Conservation (phyloP, 2,888 invertebrate species). For the Drosophila yooni region DNA sequence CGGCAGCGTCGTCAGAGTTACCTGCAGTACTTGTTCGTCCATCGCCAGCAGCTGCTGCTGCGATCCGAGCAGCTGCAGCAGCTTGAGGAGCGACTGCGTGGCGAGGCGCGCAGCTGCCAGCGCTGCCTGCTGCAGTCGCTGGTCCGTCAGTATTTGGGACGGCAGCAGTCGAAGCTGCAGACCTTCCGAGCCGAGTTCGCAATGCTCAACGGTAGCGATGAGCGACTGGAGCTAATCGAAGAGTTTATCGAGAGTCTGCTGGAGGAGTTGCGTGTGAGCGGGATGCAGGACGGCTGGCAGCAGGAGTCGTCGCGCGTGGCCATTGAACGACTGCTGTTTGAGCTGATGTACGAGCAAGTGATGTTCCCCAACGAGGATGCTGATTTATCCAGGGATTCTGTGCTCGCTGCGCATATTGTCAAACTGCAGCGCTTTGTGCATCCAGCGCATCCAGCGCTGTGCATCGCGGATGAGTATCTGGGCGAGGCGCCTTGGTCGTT, state of each 20-base stretch:
- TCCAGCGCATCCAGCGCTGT: slow-evolving; percentile 92
- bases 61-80: slow-evolving; percentile 90
- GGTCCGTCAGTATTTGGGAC: slow-evolving; percentile 92
- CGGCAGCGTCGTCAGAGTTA: slow-evolving; percentile 92
- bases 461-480: slow-evolving; percentile 92
- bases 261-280: slow-evolving; percentile 89
- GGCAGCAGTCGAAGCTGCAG: slow-evolving; percentile 89
- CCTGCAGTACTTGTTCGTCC: slow-evolving; percentile 92
- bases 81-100: slow-evolving; percentile 87
- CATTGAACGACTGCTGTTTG: slow-evolving; percentile 96
- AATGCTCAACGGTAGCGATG: slow-evolving; percentile 92
- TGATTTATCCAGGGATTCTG: slow-evolving; percentile 95
- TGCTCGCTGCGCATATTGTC: slow-evolving; percentile 94
- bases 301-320: slow-evolving; percentile 91
- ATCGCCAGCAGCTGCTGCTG: slow-evolving; percentile 91
- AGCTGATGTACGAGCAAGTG: slow-evolving; percentile 95
- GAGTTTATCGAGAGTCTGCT: slow-evolving; percentile 91
- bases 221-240: slow-evolving; percentile 95
- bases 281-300: slow-evolving; percentile 86
- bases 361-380: slow-evolving; percentile 99
- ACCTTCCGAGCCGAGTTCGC: slow-evolving; percentile 93
- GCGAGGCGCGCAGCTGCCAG: slow-evolving; percentile 90
- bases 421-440: slow-evolving; percentile 91
- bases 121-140: slow-evolving; percentile 91
- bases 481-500: slow-evolving; percentile 98